phyloP scores from a whole-genome alignment of 2,797 vertebrate genomes.

The Mormyrus proboscirostris region DNA sequence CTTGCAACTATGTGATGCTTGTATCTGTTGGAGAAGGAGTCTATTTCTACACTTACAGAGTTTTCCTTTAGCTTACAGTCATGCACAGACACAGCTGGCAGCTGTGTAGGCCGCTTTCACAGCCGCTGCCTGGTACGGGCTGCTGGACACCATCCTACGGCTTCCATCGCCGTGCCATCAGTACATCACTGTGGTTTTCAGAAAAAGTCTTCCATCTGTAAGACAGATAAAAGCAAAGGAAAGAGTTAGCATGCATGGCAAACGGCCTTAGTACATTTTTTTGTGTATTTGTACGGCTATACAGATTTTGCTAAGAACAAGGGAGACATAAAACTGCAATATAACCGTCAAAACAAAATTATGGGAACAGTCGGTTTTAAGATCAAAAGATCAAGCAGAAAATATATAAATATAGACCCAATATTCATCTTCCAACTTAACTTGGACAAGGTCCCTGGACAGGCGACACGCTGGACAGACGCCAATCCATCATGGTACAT shows the following conservation, averaged over 20 bases:
- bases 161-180: conserved; percentile 66
- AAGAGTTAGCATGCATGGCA: background rate
- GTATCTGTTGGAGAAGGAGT: conserved; percentile 50
- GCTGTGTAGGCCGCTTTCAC: conserved; percentile 61
- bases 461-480: background rate
- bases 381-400: background rate
- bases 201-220: conserved; percentile 98
- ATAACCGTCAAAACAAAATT: background rate
- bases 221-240: conserved; percentile 46
- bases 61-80: conserved; percentile 50
- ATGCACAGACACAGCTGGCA: conserved; percentile 60
- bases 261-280: background rate
- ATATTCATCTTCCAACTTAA: background rate
- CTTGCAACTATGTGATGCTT: conserved; percentile 45
- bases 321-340: background rate
- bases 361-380: background rate
- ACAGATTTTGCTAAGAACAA: background rate
- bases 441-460: background rate
- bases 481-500: background rate
- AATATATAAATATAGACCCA: background rate
- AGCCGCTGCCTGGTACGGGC: conserved; percentile 60
- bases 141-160: conserved; percentile 66
- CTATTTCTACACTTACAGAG: conserved; percentile 62
- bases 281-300: background rate
- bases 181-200: conserved; percentile 99